Percentiles rank a stretch among this genome's conserved stretches.
Conservation (phyloP, 2,113 vertebrate genomes). For the Neopipo cinnamomea region DNA sequence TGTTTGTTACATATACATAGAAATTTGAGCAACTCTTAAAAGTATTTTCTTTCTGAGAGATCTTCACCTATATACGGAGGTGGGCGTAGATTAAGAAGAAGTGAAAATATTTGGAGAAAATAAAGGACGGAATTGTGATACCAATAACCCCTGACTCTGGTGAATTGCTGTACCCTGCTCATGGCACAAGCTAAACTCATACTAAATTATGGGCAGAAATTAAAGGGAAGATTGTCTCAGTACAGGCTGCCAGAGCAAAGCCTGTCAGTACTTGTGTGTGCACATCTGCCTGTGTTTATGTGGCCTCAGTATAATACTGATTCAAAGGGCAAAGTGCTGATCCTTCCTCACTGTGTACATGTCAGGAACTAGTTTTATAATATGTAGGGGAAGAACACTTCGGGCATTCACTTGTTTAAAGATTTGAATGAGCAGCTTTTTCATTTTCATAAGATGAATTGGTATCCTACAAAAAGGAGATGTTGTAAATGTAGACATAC, state of each 20-base stretch:
- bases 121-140: neutral
- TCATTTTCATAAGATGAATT: neutral
- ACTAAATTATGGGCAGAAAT: neutral
- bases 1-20: neutral
- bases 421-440: neutral
- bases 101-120: neutral
- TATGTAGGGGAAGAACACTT: neutral
- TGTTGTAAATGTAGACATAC: neutral
- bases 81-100: neutral
- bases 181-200: neutral
- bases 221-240: neutral
- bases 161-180: neutral
- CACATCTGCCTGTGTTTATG: neutral
- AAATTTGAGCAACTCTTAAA: neutral
- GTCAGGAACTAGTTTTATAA: neutral
- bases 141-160: neutral
- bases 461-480: neutral
- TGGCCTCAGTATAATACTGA: neutral
- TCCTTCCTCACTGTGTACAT: neutral
- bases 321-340: neutral
- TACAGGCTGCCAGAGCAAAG: neutral
- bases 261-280: fast-evolving
- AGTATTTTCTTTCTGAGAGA: neutral
- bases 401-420: neutral
- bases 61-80: neutral